Evolutionary conservation across 2,113 vertebrate genomes (phyloP).

Genomic region (Rhineura floridana): DNA sequence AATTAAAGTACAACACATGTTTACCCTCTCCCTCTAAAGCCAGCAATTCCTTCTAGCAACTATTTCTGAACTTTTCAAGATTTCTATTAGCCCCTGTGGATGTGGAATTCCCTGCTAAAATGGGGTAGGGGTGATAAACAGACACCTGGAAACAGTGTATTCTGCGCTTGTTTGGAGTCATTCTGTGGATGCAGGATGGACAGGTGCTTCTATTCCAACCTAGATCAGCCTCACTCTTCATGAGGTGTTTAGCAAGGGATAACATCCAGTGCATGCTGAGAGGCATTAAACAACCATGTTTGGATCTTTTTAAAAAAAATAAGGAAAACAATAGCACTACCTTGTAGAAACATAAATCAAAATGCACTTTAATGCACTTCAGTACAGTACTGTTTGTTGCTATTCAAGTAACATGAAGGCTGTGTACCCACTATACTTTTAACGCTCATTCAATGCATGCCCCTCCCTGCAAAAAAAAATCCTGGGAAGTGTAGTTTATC

Average conservation of each 20-base stretch:
- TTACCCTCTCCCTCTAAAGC: background rate
- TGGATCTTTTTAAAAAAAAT: background rate
- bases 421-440: too few species aligned
- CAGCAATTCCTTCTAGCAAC: background rate
- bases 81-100: background rate
- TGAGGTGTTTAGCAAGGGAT: background rate
- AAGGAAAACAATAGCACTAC: background rate
- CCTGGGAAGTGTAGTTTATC: too few species aligned
- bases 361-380: background rate
- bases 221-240: background rate
- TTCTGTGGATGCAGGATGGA: background rate
- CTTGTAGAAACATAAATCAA: background rate
- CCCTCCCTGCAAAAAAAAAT: too few species aligned
- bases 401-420: background rate
- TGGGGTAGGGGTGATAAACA: background rate
- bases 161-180: background rate
- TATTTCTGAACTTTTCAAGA: background rate
- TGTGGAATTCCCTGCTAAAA: background rate
- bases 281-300: background rate
- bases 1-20: conserved; percentile 18
- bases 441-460: too few species aligned
- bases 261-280: background rate
- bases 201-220: background rate
- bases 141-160: background rate
- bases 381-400: background rate